Percentiles rank a stretch among this genome's conserved stretches.
These are phyloP conservation scores for Nemotelus pantherinus DNA, from an alignment of 2,888 invertebrate genomes.

Conservation along the genomic window DNA sequence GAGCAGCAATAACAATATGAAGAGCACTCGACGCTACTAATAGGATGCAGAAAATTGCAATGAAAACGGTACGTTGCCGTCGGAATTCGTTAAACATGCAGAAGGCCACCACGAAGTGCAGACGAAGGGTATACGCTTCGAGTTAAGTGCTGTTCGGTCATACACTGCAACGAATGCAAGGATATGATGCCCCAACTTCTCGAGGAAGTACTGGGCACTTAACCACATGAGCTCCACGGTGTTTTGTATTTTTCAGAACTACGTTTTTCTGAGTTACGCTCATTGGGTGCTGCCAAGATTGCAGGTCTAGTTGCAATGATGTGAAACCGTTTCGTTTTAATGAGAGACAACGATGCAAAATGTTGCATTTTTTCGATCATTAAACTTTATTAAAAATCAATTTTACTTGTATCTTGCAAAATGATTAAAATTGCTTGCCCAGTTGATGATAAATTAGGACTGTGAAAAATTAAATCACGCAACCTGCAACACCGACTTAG, in stretches of 20 bases:
- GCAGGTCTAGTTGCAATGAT: background rate
- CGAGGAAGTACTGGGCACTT: conserved; percentile 21
- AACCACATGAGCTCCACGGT: conserved; percentile 26
- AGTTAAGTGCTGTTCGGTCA: conserved; percentile 16
- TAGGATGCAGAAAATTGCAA: conserved; percentile 43
- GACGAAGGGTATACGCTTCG: conserved; percentile 13
- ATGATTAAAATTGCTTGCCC: background rate
- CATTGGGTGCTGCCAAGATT: background rate
- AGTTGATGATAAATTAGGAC: too few species aligned
- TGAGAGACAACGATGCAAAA: too few species aligned
- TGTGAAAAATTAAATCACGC: background rate
- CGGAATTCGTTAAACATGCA: background rate
- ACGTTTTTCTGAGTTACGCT: background rate
- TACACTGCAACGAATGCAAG: conserved; percentile 22
- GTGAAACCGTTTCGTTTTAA: background rate
- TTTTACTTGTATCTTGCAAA: background rate
- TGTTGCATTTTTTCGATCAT: too few species aligned
- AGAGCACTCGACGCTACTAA: conserved; percentile 23
- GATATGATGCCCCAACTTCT: background rate
- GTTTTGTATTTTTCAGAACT: conserved; percentile 18
- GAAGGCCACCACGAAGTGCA: conserved; percentile 15
- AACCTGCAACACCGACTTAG: background rate
- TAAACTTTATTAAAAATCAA: too few species aligned
- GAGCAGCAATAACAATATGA: conserved; percentile 13
- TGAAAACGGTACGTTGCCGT: conserved; percentile 22